Percentiles rank a stretch among this genome's conserved stretches.
Evolutionary conservation across 1,140 invertebrate species (phyloP).

Genomic region (Chymomyza costata): DNA sequence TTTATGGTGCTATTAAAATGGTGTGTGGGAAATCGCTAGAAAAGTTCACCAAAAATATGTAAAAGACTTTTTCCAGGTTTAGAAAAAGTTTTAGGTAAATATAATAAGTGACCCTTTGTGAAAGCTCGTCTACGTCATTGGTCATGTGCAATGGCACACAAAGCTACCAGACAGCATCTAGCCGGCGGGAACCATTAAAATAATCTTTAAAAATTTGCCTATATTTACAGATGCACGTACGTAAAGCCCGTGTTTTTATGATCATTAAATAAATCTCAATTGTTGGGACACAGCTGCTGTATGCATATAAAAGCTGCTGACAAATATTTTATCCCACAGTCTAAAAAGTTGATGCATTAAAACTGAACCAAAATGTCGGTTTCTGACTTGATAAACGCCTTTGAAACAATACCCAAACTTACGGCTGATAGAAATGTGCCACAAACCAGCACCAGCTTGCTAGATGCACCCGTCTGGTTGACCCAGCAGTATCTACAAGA

Average conservation of each 20-base stretch:
- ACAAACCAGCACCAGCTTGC: slow-evolving; percentile 4
- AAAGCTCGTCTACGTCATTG: too few species aligned
- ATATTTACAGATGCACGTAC: slow-evolving; percentile 12
- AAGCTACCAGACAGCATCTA: slow-evolving; percentile 1
- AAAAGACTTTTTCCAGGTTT: too few species aligned
- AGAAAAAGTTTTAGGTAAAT: too few species aligned
- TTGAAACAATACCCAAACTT: slow-evolving; percentile 46
- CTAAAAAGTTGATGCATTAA: slow-evolving; percentile 5
- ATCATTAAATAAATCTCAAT: slow-evolving; percentile 48
- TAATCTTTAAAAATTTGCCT: slow-evolving; percentile 7
- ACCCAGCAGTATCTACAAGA: slow-evolving; percentile 48
- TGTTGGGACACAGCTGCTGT: neutral
- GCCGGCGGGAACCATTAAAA: slow-evolving; percentile 11
- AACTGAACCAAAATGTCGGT: slow-evolving; percentile 46
- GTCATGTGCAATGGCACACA: slow-evolving; percentile 12
- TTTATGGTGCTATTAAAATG: too few species aligned
- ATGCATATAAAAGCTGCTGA: slow-evolving; percentile 13
- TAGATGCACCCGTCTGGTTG: slow-evolving; percentile 56
- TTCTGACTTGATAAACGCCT: slow-evolving; percentile 46
- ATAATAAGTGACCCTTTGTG: too few species aligned
- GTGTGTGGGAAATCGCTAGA: too few species aligned
- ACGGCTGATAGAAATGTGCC: neutral
- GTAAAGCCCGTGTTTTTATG: slow-evolving; percentile 13
- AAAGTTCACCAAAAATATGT: too few species aligned
- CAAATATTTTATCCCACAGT: slow-evolving; percentile 16